Conservation (phyloP, 2,797 vertebrate species). For the Allobates femoralis region DNA sequence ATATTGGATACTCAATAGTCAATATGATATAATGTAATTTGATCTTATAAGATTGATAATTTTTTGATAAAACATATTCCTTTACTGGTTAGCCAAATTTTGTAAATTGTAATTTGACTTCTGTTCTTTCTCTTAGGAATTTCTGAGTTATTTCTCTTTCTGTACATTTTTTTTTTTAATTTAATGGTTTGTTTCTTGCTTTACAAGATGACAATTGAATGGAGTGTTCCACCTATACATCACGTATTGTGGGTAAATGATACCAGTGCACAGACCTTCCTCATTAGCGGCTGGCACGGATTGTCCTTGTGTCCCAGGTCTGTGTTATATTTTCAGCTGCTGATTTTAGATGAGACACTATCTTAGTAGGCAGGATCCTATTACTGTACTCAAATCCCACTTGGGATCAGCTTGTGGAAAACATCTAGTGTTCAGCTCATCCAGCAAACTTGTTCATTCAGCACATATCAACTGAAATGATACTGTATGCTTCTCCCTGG, state of each 20-base stretch:
- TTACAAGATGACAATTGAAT: neutral
- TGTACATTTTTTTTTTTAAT: neutral
- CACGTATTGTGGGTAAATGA: neutral
- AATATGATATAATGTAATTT: neutral
- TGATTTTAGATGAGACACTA: constrained; percentile 27
- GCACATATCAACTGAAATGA: neutral
- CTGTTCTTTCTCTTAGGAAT: neutral
- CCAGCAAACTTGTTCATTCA: constrained; percentile 8
- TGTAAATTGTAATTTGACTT: neutral
- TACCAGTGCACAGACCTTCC: neutral
- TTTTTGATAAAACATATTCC: neutral
- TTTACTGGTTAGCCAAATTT: neutral
- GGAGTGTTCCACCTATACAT: constrained; percentile 5
- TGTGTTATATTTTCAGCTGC: constrained; percentile 21
- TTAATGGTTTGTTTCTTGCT: constrained; percentile 1
- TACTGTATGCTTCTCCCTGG: neutral
- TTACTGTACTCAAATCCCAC: constrained; percentile 30
- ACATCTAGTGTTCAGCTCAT: constrained; percentile 19
- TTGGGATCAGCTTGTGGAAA: neutral
- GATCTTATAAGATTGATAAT: neutral
- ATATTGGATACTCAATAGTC: neutral
- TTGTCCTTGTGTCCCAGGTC: constrained; percentile 17
- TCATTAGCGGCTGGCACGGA: constrained; percentile 36
- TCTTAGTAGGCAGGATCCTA: constrained; percentile 8
- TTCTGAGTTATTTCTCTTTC: no score